Base-by-base conservation (phyloP, 2,797 vertebrate genomes). In the Loriculus beryllinus region DNA sequence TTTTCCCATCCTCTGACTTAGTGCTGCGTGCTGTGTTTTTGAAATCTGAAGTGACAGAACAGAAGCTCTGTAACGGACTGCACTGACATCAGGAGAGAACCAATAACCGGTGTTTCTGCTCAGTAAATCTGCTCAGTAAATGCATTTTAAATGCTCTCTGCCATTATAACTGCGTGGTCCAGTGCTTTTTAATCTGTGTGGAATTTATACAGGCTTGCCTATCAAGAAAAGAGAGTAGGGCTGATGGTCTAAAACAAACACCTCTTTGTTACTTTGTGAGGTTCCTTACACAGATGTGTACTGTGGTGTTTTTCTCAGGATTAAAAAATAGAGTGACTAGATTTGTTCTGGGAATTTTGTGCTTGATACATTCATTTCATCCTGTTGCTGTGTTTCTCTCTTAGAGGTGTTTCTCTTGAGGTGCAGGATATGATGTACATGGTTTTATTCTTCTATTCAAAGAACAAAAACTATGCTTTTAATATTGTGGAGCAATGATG, bases 81-180 rank as follows among this genome's bases (percentile, higher is more conserved):
- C 20, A 15, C 3, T 81, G 68, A 63, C 63, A 67, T 60, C 79
- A 57, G 64, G 78, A 82, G 42, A 29, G 39, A 60, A 31, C 67
- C 39, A 37, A 67, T 62, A 48, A 52, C 59, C 29, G 7, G 0
- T 45, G n/a, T 65, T 81, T 88, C 60, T 91, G 75, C 79, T 75
- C 69, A 83, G 39, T 54, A 75, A 82, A 65, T 1, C 60, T 91
- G 75, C 79, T 75, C 69, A 83, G 39, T 54, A 75, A 82, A 65
- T 1, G 4, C 51, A 52, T 92, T 95, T 92, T 35, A 60, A 94
- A 52, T 92, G 51, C 57, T 37, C 35, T 75, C 47, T 16, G 3
- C 71, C 48, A 88, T 92, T 93, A 56, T 84, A 90, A 96, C 82
- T 88, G 85, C 90, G 93, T 56, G 84, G 70, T 59, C 78, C 67